Evolutionary conservation across 2,888 invertebrate genomes (phyloP), one percentile per base, ranked within the genome.

Genomic region (Bembecia ichneumoniformis): DNA sequence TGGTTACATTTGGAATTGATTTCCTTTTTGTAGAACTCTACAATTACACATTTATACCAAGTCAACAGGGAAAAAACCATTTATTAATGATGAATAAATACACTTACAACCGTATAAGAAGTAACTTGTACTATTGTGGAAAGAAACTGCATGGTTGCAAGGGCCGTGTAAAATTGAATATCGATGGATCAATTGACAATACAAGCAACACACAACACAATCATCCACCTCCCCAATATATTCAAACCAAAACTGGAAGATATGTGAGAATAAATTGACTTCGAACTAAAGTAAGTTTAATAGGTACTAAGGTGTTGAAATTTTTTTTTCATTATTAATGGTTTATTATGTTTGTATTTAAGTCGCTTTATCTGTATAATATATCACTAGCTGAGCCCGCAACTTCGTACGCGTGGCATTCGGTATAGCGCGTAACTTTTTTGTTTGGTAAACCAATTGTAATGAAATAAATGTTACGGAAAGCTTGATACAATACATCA

Each of bases 161-260:
- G 47, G 52, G 49, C 2, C 47, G 40, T 2, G 36, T 52, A 28
- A 52, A 49, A 34, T 43, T 52, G 16, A 40, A 52, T 7, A 45
- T 35, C 46, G 44, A 44, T 14, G 15, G 44, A 5, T 15, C 44
- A 44, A 15, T 44, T 14, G 28, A 28, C 7, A 14, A 40, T n/a
- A 40, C 14, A 10, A 13, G 40, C 40, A 13, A 3, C 2, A 14
- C 7, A 5, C 13, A 40, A 13, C 40, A 40, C 14, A 40, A n/a
- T 40, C 40, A 40, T 13, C 40, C 14, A 40, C 40, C 40, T 13
- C 40, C 40, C 3, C 10, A n/a, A 13, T 40, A 40, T 13, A 14
- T 3, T 5, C 4, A 13, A 13, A 40, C 40, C 14, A 3, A 9
- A 40, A 40, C n/a, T n/a, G 40, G 40, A 40, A 0, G n/a, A 14